Conservation (phyloP, 2,113 vertebrate genomes). For the Hydrolagus affinis region DNA sequence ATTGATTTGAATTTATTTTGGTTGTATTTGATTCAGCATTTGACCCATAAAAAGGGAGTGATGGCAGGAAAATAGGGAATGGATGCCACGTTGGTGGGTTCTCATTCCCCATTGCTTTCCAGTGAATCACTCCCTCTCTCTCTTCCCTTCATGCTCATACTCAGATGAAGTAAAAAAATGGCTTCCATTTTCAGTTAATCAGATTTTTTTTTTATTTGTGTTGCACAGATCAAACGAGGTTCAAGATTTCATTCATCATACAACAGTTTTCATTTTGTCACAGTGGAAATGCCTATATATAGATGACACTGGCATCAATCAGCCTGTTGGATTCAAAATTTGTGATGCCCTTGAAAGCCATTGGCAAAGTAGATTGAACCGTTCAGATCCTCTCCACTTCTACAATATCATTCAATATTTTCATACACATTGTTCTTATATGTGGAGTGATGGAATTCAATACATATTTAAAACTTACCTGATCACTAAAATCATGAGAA, state of each 20-base stretch:
- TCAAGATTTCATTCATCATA: not conserved
- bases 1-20: not conserved
- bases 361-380: not conserved
- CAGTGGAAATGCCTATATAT: not conserved
- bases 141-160: not conserved
- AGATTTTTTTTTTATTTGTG: no score
- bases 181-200: no score
- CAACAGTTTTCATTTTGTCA: not conserved
- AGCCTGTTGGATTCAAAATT: not conserved
- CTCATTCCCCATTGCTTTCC: not conserved
- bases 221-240: not conserved
- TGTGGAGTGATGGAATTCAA: not conserved
- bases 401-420: not conserved
- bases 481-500: not conserved
- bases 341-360: not conserved
- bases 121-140: not conserved
- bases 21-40: no score
- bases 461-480: not conserved
- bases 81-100: not conserved
- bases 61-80: not conserved
- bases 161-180: not conserved
- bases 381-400: not conserved
- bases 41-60: no score
- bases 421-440: not conserved
- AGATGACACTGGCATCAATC: not conserved